Evolutionary conservation across 2,797 vertebrate species (phyloP), one percentile per base, ranked within the genome.

Genomic region (Pempheris klunzingeri): DNA sequence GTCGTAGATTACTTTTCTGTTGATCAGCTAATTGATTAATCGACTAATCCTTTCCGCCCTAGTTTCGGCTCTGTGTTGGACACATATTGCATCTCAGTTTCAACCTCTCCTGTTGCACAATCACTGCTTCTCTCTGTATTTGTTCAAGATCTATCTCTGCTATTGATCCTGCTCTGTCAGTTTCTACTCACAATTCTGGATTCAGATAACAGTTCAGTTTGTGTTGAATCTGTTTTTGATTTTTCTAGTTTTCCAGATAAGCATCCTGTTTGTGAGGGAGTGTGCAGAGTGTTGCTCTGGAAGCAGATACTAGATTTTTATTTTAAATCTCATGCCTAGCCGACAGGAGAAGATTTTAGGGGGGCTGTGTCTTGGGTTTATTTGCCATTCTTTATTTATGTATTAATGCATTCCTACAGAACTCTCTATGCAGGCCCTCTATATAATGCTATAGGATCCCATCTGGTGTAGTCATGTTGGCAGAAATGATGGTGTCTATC

Each of bases 141-240:
- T 63, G n/a, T 46, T 60, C n/a, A 55, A 39, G 18, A 60, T 58
- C 24, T 62, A 36, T 69, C 55, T 79, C 59, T 65, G 26, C 57
- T 76, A 50, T 58, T 55, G 36, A 61, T 62, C 17, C 2, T 15
- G 8, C 17, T 71, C 28, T 44, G 38, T 2, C 67, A 22, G 22
- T 46, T 75, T 54, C n/a, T 64, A 22, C 28, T 57, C 53, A 58
- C 18, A 55, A 9, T 55, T 59, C 66, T 43, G 41, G 7, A 50
- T 14, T n/a, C 58, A 59, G 46, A 54, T 53, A 71, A 62, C n/a
- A 39, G 34, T 55, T 1, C 20, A 24, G 55, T 70, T 39, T 69
- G 41, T 30, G 34, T 53, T 30, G 20, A 67, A 38, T 60, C 47
- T 9, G 38, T 53, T 22, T 59, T 60, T 34, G 36, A 67, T 71